A percentile compares a stretch with the other conserved stretches of the same genome.
Conservation (phyloP, 2,888 invertebrate species). For the Thymelicus lineola region DNA sequence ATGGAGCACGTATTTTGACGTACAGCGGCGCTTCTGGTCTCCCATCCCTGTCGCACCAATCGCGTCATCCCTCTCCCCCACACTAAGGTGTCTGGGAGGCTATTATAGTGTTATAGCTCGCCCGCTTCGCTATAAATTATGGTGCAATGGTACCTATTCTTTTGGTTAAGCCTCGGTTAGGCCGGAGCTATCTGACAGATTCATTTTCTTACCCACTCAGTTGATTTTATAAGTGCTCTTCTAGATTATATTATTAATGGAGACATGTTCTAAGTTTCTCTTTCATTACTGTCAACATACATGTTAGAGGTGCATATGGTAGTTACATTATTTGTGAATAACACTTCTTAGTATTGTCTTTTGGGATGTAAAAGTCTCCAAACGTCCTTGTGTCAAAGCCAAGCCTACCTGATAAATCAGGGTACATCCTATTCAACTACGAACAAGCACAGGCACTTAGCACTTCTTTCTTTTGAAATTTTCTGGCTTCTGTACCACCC, state of each 20-base stretch:
- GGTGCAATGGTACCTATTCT: conserved; percentile 79
- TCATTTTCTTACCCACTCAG: conserved; percentile 53
- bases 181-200: conserved; percentile 67
- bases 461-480: no score
- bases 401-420: no score
- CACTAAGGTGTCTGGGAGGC: conserved; percentile 76
- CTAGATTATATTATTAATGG: conserved; percentile 32
- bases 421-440: no score
- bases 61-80: conserved; percentile 60
- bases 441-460: no score
- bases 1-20: conserved; percentile 85
- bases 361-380: no score
- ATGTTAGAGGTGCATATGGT: not conserved
- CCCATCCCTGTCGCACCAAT: conserved; percentile 60
- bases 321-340: no score
- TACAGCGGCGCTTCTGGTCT: conserved; percentile 84
- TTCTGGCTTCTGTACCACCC: no score
- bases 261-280: conserved; percentile 11
- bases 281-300: not conserved
- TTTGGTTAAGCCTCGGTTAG: conserved; percentile 62
- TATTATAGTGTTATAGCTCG: conserved; percentile 78
- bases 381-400: no score
- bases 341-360: no score
- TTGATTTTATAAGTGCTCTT: conserved; percentile 29
- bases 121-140: conserved; percentile 79